These are phyloP conservation scores for Laupala kohalensis DNA, from an alignment of 1,140 invertebrate genomes.

Conservation along the genomic window DNA sequence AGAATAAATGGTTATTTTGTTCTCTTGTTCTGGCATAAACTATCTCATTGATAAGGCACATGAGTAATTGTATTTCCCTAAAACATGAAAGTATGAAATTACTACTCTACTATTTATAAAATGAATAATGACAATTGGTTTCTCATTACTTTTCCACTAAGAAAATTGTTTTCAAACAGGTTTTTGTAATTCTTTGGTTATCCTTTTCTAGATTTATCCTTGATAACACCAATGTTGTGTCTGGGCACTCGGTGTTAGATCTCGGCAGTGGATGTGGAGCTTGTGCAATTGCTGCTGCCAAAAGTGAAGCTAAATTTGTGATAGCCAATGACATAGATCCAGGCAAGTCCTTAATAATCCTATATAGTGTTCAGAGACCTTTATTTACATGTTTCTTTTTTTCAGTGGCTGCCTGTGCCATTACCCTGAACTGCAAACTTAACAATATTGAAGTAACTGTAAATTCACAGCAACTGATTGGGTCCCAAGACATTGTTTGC, in stretches of 20 bases:
- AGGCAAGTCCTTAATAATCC: conserved; percentile 18
- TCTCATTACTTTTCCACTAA: no score
- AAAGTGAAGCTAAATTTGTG: conserved; percentile 23
- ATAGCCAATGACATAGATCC: conserved; percentile 37
- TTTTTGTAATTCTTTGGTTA: background rate
- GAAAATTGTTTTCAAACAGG: no score
- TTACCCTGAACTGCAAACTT: conserved; percentile 32
- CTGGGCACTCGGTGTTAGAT: conserved; percentile 25
- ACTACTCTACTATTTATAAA: no score
- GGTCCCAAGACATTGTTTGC: conserved; percentile 11
- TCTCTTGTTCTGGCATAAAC: no score
- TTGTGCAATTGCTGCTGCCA: conserved; percentile 28
- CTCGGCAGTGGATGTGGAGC: conserved; percentile 32
- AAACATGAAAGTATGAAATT: no score
- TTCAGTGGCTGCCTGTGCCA: conserved; percentile 29
- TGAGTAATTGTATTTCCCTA: no score
- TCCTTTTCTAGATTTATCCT: conserved; percentile 29
- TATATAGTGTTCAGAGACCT: conserved; percentile 28
- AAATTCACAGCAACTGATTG: conserved; percentile 29
- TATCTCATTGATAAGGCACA: no score
- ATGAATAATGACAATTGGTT: no score
- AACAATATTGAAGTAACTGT: conserved; percentile 30
- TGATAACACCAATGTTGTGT: conserved; percentile 27
- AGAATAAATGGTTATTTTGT: no score
- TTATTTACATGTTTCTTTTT: conserved; percentile 30